Evolutionary conservation across 2,113 vertebrate species (phyloP), one percentile per base, ranked within the genome.

Genomic region (Ceyx cyanopectus): DNA sequence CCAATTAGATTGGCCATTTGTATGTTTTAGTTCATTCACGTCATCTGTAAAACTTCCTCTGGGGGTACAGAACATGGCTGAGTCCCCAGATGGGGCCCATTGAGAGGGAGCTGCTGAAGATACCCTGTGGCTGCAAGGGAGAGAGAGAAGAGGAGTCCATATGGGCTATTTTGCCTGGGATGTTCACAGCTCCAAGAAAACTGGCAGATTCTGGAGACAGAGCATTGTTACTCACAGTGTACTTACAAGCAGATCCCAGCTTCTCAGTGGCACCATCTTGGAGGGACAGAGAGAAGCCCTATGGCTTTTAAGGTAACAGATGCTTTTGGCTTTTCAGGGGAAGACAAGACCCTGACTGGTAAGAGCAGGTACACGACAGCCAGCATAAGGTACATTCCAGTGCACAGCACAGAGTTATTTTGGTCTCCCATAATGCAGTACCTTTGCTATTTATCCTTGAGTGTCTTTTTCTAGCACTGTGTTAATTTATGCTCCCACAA

Each of bases 381-480:
- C 62, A 80, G 30, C 0, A 0, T 73, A 58, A 92, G 77, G 58
- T 27, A 57, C 74, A 51, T 85, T 77, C 30, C 62, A 74, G 75
- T 32, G 67, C 51, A 53, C 32, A 80, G 72, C 63, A 57, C 0
- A 0, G 60, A 75, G 81, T 89, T 96, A 90, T 94, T 95, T 90
- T 87, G 63, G 63, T 83, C 85, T 63, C 68, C 63, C 56, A 74
- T 74, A 92, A 81, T 87, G 63, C 81, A 85, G 37, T 48, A 77
- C 60, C 43, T 45, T 45, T 45, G 43, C 43, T 45, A 45, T 45
- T 45, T 45, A 45, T 45, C 43, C 43, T 45, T 45, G 43, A 45
- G 43, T 45, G 43, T 45, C 43, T 45, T 45, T 45, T 45, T 45
- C 43, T 45, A 45, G 43, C 43, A 45, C 43, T 45, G 43, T 45